phyloP scores from a whole-genome alignment of 2,888 invertebrate species.

The Liodrosophila aerea region DNA sequence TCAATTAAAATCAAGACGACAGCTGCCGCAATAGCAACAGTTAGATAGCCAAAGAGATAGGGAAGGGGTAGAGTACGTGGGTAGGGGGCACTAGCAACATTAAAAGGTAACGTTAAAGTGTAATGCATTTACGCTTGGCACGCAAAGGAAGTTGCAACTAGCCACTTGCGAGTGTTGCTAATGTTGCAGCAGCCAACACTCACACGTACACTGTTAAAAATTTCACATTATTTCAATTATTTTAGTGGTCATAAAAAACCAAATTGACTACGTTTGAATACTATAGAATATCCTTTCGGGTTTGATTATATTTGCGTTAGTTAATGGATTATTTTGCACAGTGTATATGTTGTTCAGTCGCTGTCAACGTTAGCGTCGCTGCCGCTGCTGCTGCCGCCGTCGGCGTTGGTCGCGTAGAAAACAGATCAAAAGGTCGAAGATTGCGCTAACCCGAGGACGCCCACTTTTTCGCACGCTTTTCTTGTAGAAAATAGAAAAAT shows the following conservation, averaged over 20 bases:
- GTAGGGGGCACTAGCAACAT: constrained; percentile 40
- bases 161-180: constrained; percentile 57
- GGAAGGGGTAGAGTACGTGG: background rate
- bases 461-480: constrained; percentile 78
- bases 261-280: too few relatives aligned
- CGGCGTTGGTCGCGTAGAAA: constrained; percentile 50
- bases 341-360: constrained; percentile 22
- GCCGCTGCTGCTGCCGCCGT: constrained; percentile 21
- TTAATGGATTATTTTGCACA: too few relatives aligned
- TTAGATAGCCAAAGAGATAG: background rate
- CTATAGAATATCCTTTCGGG: too few relatives aligned
- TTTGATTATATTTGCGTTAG: too few relatives aligned
- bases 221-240: too few relatives aligned
- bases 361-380: background rate
- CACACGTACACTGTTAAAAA: constrained; percentile 1
- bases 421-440: constrained; percentile 78
- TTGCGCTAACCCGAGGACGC: constrained; percentile 71
- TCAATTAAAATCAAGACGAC: constrained; percentile 68
- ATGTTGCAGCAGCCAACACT: constrained; percentile 48
- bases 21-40: constrained; percentile 25
- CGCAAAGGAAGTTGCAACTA: constrained; percentile 75
- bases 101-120: constrained; percentile 66
- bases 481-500: constrained; percentile 14
- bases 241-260: too few relatives aligned
- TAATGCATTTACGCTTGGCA: constrained; percentile 76